These are phyloP conservation scores for Drosophila eohydei DNA, from an alignment of 2,888 invertebrate species.

Conservation along the genomic window DNA sequence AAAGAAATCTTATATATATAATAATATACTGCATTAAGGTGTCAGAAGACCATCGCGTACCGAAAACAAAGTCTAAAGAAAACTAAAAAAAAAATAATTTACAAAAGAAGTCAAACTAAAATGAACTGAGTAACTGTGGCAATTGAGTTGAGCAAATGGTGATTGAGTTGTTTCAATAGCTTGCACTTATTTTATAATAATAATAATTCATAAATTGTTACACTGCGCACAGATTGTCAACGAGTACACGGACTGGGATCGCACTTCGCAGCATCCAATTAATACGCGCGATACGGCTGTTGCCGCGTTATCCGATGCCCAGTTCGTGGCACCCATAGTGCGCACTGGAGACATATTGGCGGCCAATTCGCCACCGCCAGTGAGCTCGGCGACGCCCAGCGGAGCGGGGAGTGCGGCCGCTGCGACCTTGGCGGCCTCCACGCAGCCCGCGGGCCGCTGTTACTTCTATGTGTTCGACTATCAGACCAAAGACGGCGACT, in stretches of 20 bases:
- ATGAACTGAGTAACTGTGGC: too few relatives aligned
- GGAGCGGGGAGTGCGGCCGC: conserved; percentile 77
- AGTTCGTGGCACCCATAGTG: conserved; percentile 95
- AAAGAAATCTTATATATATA: too few relatives aligned
- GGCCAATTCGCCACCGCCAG: conserved; percentile 86
- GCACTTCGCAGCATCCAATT: conserved; percentile 94
- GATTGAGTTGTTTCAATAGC: neutral
- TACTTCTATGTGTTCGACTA: conserved; percentile 97
- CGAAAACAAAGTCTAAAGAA: neutral
- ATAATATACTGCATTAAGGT: too few relatives aligned
- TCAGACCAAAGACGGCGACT: conserved; percentile 94
- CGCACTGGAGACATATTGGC: conserved; percentile 93
- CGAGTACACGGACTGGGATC: conserved; percentile 99
- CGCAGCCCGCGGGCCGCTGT: conserved; percentile 88
- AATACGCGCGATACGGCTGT: conserved; percentile 95
- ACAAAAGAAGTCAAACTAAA: too few relatives aligned
- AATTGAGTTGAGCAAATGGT: neutral
- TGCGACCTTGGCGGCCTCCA: conserved; percentile 74
- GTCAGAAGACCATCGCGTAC: neutral
- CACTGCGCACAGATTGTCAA: conserved; percentile 87
- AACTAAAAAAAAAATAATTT: too few relatives aligned
- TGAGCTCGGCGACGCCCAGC: conserved; percentile 46
- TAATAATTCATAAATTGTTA: neutral
- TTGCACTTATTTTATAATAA: neutral
- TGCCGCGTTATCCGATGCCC: conserved; percentile 96